Percentiles rank a stretch among this genome's conserved stretches.
Evolutionary conservation across 2,113 vertebrate genomes (phyloP).

Genomic region (Corythornis madagascariensis): DNA sequence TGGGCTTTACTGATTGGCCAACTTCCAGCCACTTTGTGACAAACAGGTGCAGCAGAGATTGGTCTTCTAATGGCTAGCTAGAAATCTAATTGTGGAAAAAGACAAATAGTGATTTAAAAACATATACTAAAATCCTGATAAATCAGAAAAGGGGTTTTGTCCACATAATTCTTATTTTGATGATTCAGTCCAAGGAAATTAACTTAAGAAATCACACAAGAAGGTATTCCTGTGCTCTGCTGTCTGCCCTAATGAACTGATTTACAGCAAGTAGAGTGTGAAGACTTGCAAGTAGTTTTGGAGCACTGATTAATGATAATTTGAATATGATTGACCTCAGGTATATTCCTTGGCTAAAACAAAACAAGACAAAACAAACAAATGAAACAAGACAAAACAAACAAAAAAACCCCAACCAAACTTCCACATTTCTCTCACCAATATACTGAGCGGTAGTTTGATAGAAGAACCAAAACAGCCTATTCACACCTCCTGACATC

Average conservation of each 20-base stretch:
- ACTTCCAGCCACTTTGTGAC: neutral
- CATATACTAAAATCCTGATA: neutral
- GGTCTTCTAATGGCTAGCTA: neutral
- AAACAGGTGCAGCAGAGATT: neutral
- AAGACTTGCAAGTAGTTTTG: neutral
- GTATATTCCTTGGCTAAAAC: neutral
- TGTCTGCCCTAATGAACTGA: neutral
- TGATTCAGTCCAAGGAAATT: neutral
- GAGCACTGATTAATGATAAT: neutral
- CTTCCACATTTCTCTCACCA: neutral
- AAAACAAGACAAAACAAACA: neutral
- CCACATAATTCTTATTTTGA: neutral
- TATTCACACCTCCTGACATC: neutral
- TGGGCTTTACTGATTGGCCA: neutral
- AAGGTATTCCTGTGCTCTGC: neutral
- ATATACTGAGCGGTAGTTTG: neutral
- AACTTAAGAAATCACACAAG: neutral
- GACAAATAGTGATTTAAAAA: neutral
- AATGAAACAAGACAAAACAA: too few species aligned
- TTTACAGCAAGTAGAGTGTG: fast-evolving
- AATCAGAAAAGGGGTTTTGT: neutral
- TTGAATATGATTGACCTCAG: neutral
- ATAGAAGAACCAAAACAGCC: neutral
- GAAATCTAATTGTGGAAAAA: neutral
- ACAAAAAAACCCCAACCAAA: too few species aligned